Evolutionary conservation across 2,797 vertebrate genomes (phyloP).

Genomic region (Caiman crocodilus): DNA sequence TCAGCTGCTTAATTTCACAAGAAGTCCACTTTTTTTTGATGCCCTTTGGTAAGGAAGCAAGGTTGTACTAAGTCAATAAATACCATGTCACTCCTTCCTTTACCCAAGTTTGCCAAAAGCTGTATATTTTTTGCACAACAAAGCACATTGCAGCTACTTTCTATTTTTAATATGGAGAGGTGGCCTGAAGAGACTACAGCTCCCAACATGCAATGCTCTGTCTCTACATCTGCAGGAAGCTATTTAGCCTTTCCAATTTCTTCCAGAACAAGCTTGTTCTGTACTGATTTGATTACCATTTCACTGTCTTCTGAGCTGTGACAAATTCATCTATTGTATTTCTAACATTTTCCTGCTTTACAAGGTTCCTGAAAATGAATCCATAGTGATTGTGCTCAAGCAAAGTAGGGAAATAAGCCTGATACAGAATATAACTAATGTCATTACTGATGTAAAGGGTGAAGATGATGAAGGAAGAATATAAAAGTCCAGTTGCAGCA

Average conservation of each 20-base stretch:
- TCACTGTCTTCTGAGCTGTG: neutral
- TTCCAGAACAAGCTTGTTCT: neutral
- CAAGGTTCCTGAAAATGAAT: neutral
- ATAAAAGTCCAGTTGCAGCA: neutral
- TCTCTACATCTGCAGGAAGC: neutral
- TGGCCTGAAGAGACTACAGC: neutral
- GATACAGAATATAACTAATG: neutral
- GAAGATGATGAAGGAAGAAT: fast-evolving
- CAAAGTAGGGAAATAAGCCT: neutral
- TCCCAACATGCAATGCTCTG: neutral
- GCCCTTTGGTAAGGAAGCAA: neutral
- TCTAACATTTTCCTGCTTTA: neutral
- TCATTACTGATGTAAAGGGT: neutral
- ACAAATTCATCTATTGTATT: neutral
- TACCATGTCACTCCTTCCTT: neutral
- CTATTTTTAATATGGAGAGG: neutral
- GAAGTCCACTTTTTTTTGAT: neutral
- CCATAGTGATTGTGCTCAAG: neutral
- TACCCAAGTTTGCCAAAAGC: neutral
- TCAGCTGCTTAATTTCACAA: neutral
- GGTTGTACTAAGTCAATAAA: neutral
- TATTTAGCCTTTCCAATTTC: neutral
- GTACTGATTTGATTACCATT: neutral
- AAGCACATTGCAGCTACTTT: neutral
- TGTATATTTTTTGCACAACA: neutral